A percentile compares a stretch with the other conserved stretches of the same genome.
These are phyloP conservation scores for Drosophila littoralis DNA, from an alignment of 1,140 invertebrate species.

Conservation along the genomic window DNA sequence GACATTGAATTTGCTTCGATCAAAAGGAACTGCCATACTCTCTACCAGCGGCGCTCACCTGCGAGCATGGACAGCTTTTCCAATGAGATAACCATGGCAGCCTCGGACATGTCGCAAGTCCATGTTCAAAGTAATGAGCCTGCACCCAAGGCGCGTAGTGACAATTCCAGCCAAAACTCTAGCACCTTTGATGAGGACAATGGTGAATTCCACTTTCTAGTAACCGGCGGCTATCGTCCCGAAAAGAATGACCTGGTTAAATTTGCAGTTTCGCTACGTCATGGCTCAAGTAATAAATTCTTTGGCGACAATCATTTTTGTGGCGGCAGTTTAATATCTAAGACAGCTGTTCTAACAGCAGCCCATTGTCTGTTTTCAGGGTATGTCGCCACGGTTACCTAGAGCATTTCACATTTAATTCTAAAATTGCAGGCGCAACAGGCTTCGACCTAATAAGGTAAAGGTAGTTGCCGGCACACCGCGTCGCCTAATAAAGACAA, in stretches of 20 bases:
- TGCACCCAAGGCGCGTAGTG: not conserved
- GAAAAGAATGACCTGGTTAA: slow-evolving; percentile 29
- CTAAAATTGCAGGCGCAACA: not conserved
- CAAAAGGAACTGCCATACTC: not conserved
- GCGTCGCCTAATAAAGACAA: slow-evolving; percentile 31
- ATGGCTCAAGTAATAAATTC: not conserved
- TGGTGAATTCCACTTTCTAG: slow-evolving; percentile 51
- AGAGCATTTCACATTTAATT: not conserved
- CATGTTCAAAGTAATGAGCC: not conserved
- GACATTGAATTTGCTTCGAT: not conserved
- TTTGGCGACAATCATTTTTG: slow-evolving; percentile 63
- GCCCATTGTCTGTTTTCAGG: slow-evolving; percentile 56
- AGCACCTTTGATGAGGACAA: not conserved
- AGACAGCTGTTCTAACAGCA: slow-evolving; percentile 50
- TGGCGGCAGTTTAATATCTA: slow-evolving; percentile 55
- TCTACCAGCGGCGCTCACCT: not conserved
- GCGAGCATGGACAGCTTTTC: not conserved
- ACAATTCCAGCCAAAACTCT: not conserved
- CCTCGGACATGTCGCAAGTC: not conserved
- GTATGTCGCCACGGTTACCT: slow-evolving; percentile 23
- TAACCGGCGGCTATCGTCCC: slow-evolving; percentile 65
- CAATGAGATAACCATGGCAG: not conserved
- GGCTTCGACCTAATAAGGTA: not conserved
- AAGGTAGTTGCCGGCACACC: slow-evolving; percentile 54
- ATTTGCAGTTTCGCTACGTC: slow-evolving; percentile 42